Conservation (phyloP, 1,140 invertebrate species). For the Zaprionus vittiger region DNA sequence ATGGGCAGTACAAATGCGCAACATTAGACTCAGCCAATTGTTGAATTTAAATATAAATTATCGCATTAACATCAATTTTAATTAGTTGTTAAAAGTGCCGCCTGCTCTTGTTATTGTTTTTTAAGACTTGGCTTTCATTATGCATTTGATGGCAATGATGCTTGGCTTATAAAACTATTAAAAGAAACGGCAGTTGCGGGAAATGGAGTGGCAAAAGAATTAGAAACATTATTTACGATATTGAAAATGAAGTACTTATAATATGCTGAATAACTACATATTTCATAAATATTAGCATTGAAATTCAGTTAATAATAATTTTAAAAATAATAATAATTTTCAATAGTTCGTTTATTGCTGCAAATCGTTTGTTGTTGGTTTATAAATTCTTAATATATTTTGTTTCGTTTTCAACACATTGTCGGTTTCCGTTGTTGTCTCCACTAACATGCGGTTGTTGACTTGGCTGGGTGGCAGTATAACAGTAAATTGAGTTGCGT, state of each 20-base stretch:
- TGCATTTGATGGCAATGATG: not conserved
- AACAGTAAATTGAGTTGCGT: not conserved
- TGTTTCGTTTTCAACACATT: not conserved
- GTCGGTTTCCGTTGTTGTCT: not conserved
- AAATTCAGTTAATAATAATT: not conserved
- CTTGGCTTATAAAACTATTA: not conserved
- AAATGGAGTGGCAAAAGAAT: not conserved
- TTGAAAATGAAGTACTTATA: not conserved
- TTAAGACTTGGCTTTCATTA: conserved; percentile 1
- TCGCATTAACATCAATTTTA: conserved; percentile 51
- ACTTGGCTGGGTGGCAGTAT: not conserved
- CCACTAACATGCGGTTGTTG: not conserved
- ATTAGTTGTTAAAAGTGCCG: conserved; percentile 36
- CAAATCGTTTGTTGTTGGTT: not conserved
- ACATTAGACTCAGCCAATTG: conserved; percentile 38
- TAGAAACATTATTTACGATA: not conserved
- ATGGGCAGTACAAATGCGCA: conserved; percentile 29
- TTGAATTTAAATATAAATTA: conserved; percentile 61
- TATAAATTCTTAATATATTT: not conserved
- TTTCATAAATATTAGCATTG: not conserved
- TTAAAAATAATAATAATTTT: too few relatives aligned
- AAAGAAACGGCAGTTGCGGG: not conserved
- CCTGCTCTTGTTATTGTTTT: conserved; percentile 1
- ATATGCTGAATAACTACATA: not conserved
- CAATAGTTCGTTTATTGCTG: not conserved